Percentiles rank a stretch among this genome's conserved stretches.
Conservation (phyloP, 2,888 invertebrate genomes). For the Hipparchia sbordonii region DNA sequence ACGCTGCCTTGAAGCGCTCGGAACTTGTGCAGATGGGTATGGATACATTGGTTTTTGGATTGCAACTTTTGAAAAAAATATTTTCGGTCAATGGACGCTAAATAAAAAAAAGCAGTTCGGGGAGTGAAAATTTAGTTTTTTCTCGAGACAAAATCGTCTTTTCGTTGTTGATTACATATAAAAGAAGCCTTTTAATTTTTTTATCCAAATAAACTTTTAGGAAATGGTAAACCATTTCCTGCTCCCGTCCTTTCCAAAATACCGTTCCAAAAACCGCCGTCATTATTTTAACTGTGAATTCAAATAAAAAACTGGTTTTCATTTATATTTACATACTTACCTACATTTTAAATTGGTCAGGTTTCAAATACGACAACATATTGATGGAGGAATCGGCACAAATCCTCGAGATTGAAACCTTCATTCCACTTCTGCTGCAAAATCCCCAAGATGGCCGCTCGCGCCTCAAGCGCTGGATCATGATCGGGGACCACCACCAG, state of each 20-base stretch:
- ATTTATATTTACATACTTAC: background rate
- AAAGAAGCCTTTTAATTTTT: too few species aligned
- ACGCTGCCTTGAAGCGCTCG: slow-evolving; percentile 97
- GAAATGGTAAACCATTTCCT: too few species aligned
- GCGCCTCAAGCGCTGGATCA: slow-evolving; percentile 99
- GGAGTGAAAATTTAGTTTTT: too few species aligned
- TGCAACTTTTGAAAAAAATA: too few species aligned
- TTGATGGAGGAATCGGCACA: slow-evolving; percentile 99
- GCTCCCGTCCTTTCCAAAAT: too few species aligned
- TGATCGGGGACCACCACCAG: slow-evolving; percentile 99
- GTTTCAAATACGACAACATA: slow-evolving; percentile 99
- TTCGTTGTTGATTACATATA: too few species aligned
- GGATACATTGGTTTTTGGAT: slow-evolving; percentile 37
- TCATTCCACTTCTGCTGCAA: slow-evolving; percentile 98
- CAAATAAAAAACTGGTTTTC: background rate
- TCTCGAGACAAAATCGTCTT: too few species aligned
- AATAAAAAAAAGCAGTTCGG: too few species aligned
- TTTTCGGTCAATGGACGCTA: too few species aligned
- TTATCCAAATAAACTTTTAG: too few species aligned
- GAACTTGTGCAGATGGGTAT: slow-evolving; percentile 96
- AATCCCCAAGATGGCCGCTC: slow-evolving; percentile 98
- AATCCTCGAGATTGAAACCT: slow-evolving; percentile 99
- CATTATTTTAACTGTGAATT: background rate
- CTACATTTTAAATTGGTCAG: slow-evolving; percentile 55
- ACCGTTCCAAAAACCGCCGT: too few species aligned